phyloP scores from a whole-genome alignment of 2,888 invertebrate genomes.

The Cerceris ruficornis region DNA sequence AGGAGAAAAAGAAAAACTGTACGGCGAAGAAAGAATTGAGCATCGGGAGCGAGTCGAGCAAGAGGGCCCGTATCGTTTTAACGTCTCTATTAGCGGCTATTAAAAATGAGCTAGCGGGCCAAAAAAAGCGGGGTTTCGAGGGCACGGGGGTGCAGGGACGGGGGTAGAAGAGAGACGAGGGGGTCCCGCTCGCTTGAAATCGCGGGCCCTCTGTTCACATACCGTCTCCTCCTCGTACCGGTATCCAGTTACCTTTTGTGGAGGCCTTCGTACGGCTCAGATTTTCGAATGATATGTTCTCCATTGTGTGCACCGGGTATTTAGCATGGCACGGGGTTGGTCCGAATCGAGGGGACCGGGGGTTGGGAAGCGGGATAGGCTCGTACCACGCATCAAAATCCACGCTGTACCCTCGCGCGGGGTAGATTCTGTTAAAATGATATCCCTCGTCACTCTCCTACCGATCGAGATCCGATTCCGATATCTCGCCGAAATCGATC shows the following conservation, averaged over 20 bases:
- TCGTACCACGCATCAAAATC: slow-evolving; percentile 62
- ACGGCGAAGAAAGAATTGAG: slow-evolving; percentile 73
- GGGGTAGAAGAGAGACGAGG: slow-evolving; percentile 32
- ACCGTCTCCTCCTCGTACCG: slow-evolving; percentile 70
- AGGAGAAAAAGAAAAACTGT: slow-evolving; percentile 29
- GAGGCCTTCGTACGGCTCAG: slow-evolving; percentile 76
- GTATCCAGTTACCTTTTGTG: slow-evolving; percentile 81
- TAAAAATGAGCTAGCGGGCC: slow-evolving; percentile 76
- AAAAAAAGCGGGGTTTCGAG: slow-evolving; percentile 63
- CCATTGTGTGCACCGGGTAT: slow-evolving; percentile 77
- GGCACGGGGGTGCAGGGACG: slow-evolving; percentile 27
- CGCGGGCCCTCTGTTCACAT: slow-evolving; percentile 76
- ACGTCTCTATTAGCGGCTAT: slow-evolving; percentile 82
- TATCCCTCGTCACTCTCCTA: slow-evolving; percentile 61
- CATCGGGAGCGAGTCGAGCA: slow-evolving; percentile 73
- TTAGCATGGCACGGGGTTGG: slow-evolving; percentile 77
- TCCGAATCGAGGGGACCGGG: slow-evolving; percentile 43
- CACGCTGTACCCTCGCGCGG: slow-evolving; percentile 76
- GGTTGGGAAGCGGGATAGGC: slow-evolving; percentile 36
- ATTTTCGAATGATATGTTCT: slow-evolving; percentile 76
- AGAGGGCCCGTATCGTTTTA: slow-evolving; percentile 80
- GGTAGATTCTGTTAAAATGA: slow-evolving; percentile 80
- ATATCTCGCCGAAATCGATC: slow-evolving; percentile 68
- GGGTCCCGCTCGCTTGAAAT: slow-evolving; percentile 70
- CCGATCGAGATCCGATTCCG: slow-evolving; percentile 55